These are phyloP conservation scores for Aproaerema taeniolella DNA, from an alignment of 2,888 invertebrate genomes.

Conservation along the genomic window DNA sequence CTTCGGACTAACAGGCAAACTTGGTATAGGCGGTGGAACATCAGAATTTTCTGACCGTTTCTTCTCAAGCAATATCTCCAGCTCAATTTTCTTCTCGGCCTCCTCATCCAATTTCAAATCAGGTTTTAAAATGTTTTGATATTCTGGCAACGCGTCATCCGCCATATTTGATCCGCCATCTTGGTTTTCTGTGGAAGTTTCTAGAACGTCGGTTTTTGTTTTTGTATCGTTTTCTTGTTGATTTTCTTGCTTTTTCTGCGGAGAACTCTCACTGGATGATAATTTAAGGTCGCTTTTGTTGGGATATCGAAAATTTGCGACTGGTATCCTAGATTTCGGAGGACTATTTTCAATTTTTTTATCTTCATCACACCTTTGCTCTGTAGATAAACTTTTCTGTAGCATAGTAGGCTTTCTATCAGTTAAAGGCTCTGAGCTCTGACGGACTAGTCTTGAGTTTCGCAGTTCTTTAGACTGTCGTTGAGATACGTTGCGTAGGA, in stretches of 20 bases:
- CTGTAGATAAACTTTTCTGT: conserved; percentile 62
- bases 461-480: conserved; percentile 60
- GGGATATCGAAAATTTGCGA: conserved; percentile 67
- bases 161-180: no score
- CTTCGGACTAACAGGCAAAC: conserved; percentile 64
- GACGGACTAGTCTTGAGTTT: conserved; percentile 50
- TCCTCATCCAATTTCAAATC: no score
- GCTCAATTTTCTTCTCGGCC: conserved; percentile 23
- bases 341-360: conserved; percentile 34
- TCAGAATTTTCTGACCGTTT: conserved; percentile 41
- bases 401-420: conserved; percentile 46
- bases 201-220: no score
- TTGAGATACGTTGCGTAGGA: conserved; percentile 59
- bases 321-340: conserved; percentile 60
- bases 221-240: no score
- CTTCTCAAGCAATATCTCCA: conserved; percentile 37
- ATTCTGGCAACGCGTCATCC: conserved; percentile 42
- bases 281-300: conserved; percentile 54
- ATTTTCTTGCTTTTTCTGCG: conserved; percentile 25
- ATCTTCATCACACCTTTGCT: conserved; percentile 30
- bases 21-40: conserved; percentile 66
- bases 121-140: conserved; percentile 51
- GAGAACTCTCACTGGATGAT: conserved; percentile 53
- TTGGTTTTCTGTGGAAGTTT: no score
- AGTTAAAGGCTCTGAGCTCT: conserved; percentile 59